Evolutionary conservation across 2,888 invertebrate species (phyloP), one percentile per base, ranked within the genome.

Genomic region (Dorcus hopei): DNA sequence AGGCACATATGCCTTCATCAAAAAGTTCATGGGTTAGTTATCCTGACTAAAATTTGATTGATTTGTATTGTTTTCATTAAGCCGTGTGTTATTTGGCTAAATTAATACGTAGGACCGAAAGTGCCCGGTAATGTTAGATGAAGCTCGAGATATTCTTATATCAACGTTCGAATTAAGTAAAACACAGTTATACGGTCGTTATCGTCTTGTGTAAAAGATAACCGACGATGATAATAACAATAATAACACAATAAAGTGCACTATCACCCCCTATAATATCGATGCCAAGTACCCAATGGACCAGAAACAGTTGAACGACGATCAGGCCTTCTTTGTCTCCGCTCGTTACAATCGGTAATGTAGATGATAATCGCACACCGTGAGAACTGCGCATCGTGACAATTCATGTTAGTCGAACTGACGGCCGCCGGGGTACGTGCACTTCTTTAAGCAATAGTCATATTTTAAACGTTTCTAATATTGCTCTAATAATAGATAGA

Each of bases 331-430:
- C 54, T 62, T 62, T 61, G 58, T 63, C 59, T 60, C 58, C 54
- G 55, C 63, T 68, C 68, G 68, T 69, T 70, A 72, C 70, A 70
- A 74, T 74, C 73, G 63, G 71, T 72, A 72, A 71, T 74, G 73
- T 72, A 74, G 74, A 74, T 74, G 71, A 69, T 74, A 74, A 74
- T 74, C 74, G 70, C 57, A 55, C 64, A 71, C 72, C 72, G 73
- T 74, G 72, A 73, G 72, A 74, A 72, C 69, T 66, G 64, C 56
- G 61, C 65, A 67, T 73, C 72, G 72, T 73, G 73, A 73, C 73
- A 72, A 70, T 72, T 73, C 70, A 68, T 68, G 69, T 70, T 68
- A 63, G 67, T 61, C 57, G 56, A 63, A 64, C 64, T 67, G 66
- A 66, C 65, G 67, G 66, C 64, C 66, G 62, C 50, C 58, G 64